Base-by-base conservation (phyloP, 2,797 vertebrate species). In the Chlorospingus semifuscus region DNA sequence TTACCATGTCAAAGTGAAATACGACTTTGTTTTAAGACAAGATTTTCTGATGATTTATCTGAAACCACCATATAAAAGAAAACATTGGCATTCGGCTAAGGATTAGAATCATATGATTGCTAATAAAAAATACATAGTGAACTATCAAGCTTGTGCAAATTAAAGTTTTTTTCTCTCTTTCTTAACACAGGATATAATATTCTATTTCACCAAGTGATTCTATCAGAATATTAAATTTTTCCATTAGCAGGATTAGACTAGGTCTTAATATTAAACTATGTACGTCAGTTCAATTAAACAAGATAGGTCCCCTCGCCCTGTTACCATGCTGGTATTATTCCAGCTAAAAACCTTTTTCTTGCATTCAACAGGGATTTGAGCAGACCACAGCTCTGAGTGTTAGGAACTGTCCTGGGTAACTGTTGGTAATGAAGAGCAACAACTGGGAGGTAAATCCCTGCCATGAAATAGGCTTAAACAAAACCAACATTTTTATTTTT, bases 201-300 rank as follows among this genome's bases (percentile, higher is more conserved):
- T 94, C 96, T 91, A 95, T 97, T 95, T 96, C 94, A 85, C 81
- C 69, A 90, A 91, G 82, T 49, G 88, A 72, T 93, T 61, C 89
- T 95, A 97, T 78, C 75, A 85, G 95, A 96, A 88, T 90, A 97
- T 97, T 96, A 94, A 95, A 41, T 71, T 96, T 94, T 96, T 97
- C 89, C 91, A 93, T 96, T 97, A 96, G 72, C 44, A 71, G 56
- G 94, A 96, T 97, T 90, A 96, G 82, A 95, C 92, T 93, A 94
- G 36, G 82, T 89, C 87, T 97, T 96, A 91, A 80, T 96, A 91
- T 93, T 95, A 96, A 97, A 88, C 72, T 55, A 75, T 46, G 50
- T 87, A 93, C 59, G 34, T 96, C 79, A 89, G 77, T 86, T 77
- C 69, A 70, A 92, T 95, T 96, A 87, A 87, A 92, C 37, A 83